These are phyloP conservation scores for Erethizon dorsatum DNA, from an alignment of 2,797 vertebrate species.

Conservation along the genomic window DNA sequence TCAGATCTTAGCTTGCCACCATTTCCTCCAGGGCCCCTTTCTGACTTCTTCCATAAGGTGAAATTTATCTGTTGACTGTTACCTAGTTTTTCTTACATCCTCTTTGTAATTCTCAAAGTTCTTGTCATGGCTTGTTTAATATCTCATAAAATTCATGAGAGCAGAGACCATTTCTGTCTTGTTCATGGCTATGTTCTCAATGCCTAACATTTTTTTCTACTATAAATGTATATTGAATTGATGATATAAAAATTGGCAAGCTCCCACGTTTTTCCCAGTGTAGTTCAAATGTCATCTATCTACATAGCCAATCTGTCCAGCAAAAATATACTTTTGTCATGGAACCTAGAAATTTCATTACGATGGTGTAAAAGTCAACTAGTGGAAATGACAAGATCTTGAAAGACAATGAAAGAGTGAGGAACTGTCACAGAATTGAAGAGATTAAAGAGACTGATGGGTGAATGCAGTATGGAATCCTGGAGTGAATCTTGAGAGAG, in stretches of 20 bases:
- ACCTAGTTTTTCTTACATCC: background rate
- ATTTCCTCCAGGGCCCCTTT: background rate
- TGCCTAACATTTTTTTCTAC: background rate
- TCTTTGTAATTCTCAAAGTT: background rate
- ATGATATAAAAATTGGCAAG: background rate
- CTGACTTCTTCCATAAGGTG: background rate
- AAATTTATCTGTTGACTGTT: background rate
- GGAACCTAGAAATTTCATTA: background rate
- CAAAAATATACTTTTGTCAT: background rate
- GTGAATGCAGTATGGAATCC: background rate
- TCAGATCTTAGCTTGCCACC: background rate
- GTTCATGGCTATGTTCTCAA: background rate
- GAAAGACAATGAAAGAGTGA: conserved; percentile 17
- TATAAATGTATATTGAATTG: conserved; percentile 9
- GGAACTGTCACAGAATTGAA: background rate
- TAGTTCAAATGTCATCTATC: conserved; percentile 13
- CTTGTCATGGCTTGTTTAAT: background rate
- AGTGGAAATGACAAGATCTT: conserved; percentile 1
- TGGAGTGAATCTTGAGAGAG: background rate
- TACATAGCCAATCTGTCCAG: background rate
- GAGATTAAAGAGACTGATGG: background rate
- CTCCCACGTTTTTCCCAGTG: background rate
- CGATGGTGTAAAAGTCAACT: background rate
- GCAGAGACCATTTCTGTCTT: background rate
- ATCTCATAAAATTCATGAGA: background rate